Base-by-base conservation (phyloP, 1,140 invertebrate species). In the Gryon sp. region DNA sequence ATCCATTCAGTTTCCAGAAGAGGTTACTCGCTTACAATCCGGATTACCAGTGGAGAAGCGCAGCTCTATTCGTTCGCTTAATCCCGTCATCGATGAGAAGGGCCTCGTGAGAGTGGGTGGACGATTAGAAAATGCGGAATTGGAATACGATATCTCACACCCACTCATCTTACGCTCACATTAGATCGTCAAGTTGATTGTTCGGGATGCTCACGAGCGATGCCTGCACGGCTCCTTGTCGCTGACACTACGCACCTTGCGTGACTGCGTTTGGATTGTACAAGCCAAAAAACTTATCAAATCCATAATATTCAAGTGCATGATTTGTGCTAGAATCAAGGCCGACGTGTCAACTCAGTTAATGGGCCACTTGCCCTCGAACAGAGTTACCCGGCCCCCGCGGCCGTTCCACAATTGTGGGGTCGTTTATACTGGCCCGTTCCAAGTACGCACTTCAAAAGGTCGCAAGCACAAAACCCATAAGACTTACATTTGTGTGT, bases 341-440 rank as follows among this genome's bases (percentile, higher is more conserved):
- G 15, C 57, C 0, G n/a, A 15, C 4, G 1, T 46, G 4, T 7
- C 16, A 6, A n/a, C n/a, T 1, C 46, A 60, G 9, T 9, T 60
- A 15, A 60, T 70, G 26, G 46, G 45, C 11, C 16, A 52, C 3
- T 18, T 72, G n/a, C 57, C 68, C 22, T 0, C 11, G 1, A 1
- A 19, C 4, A 24, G 38, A 9, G 32, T 62, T 0, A 34, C 41
- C 5, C 19, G n/a, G 2, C 24, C 36, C 2, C 18, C 12, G 9
- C 9, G 24, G 6, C 32, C 36, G 0, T 70, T 70, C 28, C 1
- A 6, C 2, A n/a, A 60, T 30, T 32, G 22, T 14, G 84, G 83
- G 0, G 46, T 86, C 0, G 86, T 88, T 66, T 86, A 80, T 15
- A 80, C 76, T 0, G 86, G 84, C 2, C 84, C 82, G 0, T 68